These are phyloP conservation scores for Sycophila texana DNA, from an alignment of 2,888 invertebrate genomes.

Conservation along the genomic window DNA sequence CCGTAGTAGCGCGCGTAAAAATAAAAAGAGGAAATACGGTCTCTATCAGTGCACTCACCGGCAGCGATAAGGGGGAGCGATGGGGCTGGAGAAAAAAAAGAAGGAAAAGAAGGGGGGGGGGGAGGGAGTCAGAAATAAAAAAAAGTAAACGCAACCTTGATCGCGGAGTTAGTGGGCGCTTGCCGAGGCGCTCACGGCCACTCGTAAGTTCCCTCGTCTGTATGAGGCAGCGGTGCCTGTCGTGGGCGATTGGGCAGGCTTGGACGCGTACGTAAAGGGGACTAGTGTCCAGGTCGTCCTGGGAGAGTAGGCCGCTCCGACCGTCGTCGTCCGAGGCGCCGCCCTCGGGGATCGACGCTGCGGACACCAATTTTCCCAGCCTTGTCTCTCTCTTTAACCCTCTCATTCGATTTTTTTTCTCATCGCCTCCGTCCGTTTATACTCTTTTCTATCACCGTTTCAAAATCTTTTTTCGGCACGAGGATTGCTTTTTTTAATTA, in stretches of 20 bases:
- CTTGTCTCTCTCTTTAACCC: constrained; percentile 9
- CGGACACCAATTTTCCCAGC: constrained; percentile 54
- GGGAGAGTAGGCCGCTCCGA: constrained; percentile 24
- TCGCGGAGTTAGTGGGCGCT: constrained; percentile 49
- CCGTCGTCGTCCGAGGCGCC: constrained; percentile 63
- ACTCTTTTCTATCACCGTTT: not conserved
- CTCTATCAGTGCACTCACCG: not conserved
- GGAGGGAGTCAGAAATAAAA: constrained; percentile 1
- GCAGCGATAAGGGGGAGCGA: not conserved
- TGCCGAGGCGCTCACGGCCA: constrained; percentile 60
- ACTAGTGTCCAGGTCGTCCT: constrained; percentile 19
- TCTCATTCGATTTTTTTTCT: not conserved
- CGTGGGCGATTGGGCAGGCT: constrained; percentile 69
- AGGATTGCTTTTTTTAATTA: too few species aligned
- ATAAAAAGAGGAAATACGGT: too few species aligned
- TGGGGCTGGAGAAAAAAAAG: constrained; percentile 2
- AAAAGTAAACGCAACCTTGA: constrained; percentile 58
- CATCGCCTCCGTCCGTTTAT: not conserved
- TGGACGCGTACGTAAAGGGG: constrained; percentile 59
- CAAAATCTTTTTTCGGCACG: not conserved
- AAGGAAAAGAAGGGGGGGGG: not conserved
- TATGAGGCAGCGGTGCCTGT: constrained; percentile 69
- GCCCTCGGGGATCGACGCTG: constrained; percentile 66
- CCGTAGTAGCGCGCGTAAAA: too few species aligned
- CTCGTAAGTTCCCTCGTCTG: constrained; percentile 70